Base-by-base conservation (phyloP, 2,797 vertebrate genomes). In the Anguilla marmorata region DNA sequence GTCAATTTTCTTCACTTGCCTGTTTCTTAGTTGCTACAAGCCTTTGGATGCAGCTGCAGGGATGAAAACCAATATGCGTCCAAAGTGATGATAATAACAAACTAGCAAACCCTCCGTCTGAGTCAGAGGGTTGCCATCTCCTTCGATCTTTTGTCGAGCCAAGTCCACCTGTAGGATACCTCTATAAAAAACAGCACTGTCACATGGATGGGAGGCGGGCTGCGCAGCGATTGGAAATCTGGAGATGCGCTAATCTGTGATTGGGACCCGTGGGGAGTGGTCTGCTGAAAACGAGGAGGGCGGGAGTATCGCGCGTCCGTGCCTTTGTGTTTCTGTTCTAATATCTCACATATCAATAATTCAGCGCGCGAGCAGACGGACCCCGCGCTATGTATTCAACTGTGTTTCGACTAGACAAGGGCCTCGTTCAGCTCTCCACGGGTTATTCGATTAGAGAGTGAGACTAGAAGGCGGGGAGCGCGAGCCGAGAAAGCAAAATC, bases 321-420 rank as follows among this genome's bases (percentile, higher is more conserved):
- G 95, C 95, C 96, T 97, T 97, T 96, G 96, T 97, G 96, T 95
- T 96, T 90, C 90, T 94, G 93, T 94, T 94, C 96, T 95, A 96
- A 96, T 95, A 95, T 95, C 95, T 94, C 93, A 93, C 93, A 92
- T 95, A 95, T 96, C 95, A 97, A 97, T 97, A 97, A 97, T 97
- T 97, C 94, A 97, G 95, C 92, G 95, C 93, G 94, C 89, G 90
- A 94, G 94, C 93, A 95, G 94, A 95, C 94, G 91, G 94, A 96
- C 92, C 93, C 92, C 94, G 94, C 96, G 96, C 97, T 96, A 97
- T 97, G 97, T 94, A 91, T 96, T 93, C 94, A 93, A 90, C 93
- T 94, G 94, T 91, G 94, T 91, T 94, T 90, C 93, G 94, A 94
- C 93, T 95, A 89, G 93, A 93, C 93, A 95, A 93, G 94, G 95